phyloP scores from a whole-genome alignment of 2,113 vertebrate genomes.

The Petromus typicus region DNA sequence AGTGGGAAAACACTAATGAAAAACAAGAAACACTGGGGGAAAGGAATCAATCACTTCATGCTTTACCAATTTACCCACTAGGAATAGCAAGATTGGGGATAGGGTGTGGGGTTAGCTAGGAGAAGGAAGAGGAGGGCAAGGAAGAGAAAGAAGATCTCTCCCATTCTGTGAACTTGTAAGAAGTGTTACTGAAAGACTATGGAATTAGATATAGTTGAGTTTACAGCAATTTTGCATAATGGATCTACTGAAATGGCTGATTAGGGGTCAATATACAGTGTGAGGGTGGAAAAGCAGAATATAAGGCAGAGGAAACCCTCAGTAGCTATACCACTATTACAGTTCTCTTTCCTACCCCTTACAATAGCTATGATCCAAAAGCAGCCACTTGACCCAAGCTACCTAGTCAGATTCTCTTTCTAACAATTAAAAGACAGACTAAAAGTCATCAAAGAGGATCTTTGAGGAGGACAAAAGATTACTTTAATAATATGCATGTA shows the following conservation, averaged over 20 bases:
- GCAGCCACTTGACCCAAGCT: not conserved
- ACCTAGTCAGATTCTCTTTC: not conserved
- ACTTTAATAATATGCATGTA: not conserved
- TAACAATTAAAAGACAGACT: not conserved
- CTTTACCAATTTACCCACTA: not conserved
- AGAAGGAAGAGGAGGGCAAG: not conserved
- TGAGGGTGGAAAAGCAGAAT: not conserved
- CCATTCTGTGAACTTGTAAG: not conserved
- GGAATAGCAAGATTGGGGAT: not conserved
- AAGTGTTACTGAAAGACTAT: not conserved
- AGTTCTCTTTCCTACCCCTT: not conserved
- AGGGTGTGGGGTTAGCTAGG: too few species aligned
- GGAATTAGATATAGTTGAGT: not conserved
- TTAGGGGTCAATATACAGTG: not conserved
- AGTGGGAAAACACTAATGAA: not conserved
- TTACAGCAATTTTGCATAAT: not conserved
- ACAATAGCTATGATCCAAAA: conserved; percentile 16
- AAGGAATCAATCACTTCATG: not conserved
- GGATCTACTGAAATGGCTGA: not conserved
- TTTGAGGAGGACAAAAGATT: not conserved
- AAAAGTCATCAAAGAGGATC: not conserved
- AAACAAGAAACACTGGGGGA: not conserved
- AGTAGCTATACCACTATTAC: not conserved
- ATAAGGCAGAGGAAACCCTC: not conserved
- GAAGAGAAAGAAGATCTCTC: not conserved